A percentile compares a stretch with the other conserved stretches of the same genome.
These are phyloP conservation scores for Ammodytes dubius DNA, from an alignment of 2,113 vertebrate species.

Conservation along the genomic window DNA sequence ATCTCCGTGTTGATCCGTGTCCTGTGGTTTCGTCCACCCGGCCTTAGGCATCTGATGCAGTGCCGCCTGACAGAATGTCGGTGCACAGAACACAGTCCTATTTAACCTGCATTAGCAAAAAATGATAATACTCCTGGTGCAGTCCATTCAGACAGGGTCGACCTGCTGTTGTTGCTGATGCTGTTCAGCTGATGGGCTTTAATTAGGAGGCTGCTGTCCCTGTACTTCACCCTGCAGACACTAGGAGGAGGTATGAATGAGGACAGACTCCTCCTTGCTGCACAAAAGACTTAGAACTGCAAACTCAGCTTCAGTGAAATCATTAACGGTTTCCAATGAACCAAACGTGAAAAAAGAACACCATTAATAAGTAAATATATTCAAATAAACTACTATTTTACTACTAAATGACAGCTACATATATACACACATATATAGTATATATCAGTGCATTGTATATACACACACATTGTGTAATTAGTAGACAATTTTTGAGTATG, in stretches of 20 bases:
- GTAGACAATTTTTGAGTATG: too few species aligned
- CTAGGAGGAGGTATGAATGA: conserved; percentile 80
- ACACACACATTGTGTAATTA: too few species aligned
- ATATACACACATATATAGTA: neutral
- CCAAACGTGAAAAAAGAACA: neutral
- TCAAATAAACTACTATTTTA: neutral
- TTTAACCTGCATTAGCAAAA: neutral
- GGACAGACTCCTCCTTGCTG: conserved; percentile 10
- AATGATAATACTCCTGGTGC: conserved; percentile 12
- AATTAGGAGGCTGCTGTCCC: neutral
- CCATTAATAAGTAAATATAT: neutral
- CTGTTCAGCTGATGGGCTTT: conserved; percentile 14
- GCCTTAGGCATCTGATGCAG: conserved; percentile 29
- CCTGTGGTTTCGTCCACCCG: conserved; percentile 51
- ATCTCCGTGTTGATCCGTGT: conserved; percentile 54
- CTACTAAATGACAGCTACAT: neutral
- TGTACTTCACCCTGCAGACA: conserved; percentile 65
- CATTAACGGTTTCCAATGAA: neutral
- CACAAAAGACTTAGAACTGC: neutral
- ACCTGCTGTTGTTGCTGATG: conserved; percentile 1
- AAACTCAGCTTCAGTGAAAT: conserved; percentile 1
- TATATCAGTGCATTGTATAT: too few species aligned
- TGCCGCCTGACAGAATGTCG: conserved; percentile 62
- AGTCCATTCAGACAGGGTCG: conserved; percentile 5
- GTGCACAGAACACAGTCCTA: conserved; percentile 20